Evolutionary conservation across 1,140 invertebrate genomes (phyloP), one percentile per base, ranked within the genome.

Genomic region (Homalodisca vitripennis): DNA sequence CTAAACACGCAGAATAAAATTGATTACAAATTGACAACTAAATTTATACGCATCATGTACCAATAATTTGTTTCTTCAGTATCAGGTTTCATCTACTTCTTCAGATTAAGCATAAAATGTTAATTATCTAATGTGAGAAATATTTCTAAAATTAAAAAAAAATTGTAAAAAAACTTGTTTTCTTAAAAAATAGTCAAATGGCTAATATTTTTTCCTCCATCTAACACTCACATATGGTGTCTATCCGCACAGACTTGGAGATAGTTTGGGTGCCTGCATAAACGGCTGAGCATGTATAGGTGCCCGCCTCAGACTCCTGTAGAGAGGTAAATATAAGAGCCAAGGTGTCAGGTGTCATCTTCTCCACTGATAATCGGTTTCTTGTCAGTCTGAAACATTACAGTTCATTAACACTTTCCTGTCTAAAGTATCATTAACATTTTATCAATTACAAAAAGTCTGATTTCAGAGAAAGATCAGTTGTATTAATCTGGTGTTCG

Each of bases 271-370:
- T 87, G 73, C 82, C 86, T 20, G 90, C 89, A 78, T 93, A 94
- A 66, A 80, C 87, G 10, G 91, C 93, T 29, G 85, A 84, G 78
- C 94, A 97, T 48, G 87, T 92, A 80, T 96, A 97, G 67, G 80
- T 86, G 48, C 93, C 93, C 53, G 87, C 88, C 80, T 95, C 88
- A 41, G 88, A 83, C 67, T 89, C 87, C 47, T 87, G 84, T 65
- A 95, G 82, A 30, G 86, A 85, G 51, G 86, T 84, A 76, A 95
- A 92, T 77, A 92, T 87, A 29, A 95, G 83, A 53, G 87, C 84
- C 68, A 92, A 81, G 55, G 82, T 84, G 30, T 74, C 83, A 72
- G 84, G 79, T 71, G 83, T 78, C 82, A 86, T 81, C 65, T 79
- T 78, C 77, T 89, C 88, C 62, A 85, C 88, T 78, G 88, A 89